Percentiles rank a stretch among this genome's conserved stretches.
Conservation (phyloP, 2,113 vertebrate species). For the Microtus richardsoni region DNA sequence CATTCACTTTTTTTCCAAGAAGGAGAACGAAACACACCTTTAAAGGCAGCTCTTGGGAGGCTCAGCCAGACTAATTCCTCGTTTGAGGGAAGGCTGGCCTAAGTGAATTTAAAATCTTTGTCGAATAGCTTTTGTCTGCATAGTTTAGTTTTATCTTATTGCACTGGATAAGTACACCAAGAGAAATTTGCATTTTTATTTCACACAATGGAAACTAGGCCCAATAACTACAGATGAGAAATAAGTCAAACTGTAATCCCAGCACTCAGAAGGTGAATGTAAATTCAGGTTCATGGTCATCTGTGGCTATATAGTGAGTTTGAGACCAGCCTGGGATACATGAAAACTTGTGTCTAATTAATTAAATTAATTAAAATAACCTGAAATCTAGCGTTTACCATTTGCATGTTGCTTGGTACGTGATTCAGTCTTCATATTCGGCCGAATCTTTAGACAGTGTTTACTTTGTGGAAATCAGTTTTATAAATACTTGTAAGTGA, state of each 20-base stretch:
- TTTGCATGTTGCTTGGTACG: background rate
- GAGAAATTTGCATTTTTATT: slow-evolving; percentile 40
- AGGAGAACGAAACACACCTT: background rate
- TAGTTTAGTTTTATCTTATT: slow-evolving; percentile 49
- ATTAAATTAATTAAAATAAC: background rate
- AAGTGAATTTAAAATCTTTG: background rate
- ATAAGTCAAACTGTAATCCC: background rate
- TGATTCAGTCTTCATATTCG: slow-evolving; percentile 11
- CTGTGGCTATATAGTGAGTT: background rate
- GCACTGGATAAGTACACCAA: background rate
- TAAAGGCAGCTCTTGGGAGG: background rate
- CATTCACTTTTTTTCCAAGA: background rate
- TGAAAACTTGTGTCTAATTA: background rate
- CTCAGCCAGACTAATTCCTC: background rate
- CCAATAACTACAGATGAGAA: slow-evolving; percentile 18
- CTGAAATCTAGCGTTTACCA: slow-evolving; percentile 23
- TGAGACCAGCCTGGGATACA: background rate
- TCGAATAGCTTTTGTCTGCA: background rate
- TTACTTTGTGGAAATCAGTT: background rate
- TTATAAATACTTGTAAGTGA: background rate
- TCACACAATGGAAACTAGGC: background rate
- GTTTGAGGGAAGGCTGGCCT: background rate
- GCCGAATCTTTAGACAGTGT: background rate
- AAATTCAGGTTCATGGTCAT: background rate
- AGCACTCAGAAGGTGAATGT: background rate